Evolutionary conservation across 1,140 invertebrate species (phyloP).

Genomic region (Ostrea denselamellosa): DNA sequence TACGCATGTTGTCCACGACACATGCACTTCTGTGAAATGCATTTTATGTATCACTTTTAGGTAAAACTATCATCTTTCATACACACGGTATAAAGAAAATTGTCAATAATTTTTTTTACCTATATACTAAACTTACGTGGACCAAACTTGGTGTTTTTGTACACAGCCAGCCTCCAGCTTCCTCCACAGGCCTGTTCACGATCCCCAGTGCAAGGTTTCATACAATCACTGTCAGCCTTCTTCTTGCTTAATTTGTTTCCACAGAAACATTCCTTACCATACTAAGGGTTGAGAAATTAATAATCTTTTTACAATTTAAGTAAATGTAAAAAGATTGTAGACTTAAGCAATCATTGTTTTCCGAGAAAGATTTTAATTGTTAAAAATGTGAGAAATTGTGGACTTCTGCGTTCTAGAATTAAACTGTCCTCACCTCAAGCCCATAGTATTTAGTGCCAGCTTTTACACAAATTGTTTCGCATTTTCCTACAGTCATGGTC

Average conservation of each 20-base stretch:
- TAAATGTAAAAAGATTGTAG: too few relatives aligned
- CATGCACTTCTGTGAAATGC: too few relatives aligned
- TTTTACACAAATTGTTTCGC: not conserved
- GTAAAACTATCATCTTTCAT: too few relatives aligned
- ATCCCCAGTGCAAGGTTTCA: constrained; percentile 25
- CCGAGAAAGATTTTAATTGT: too few relatives aligned
- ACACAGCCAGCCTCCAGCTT: constrained; percentile 35
- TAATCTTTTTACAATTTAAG: too few relatives aligned
- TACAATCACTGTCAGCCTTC: constrained; percentile 10
- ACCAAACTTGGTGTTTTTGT: constrained; percentile 5
- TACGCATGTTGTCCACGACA: too few relatives aligned
- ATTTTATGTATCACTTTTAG: too few relatives aligned
- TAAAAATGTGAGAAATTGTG: not conserved
- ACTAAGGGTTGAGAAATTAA: not conserved
- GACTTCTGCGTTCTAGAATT: not conserved
- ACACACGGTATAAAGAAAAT: too few relatives aligned
- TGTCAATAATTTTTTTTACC: too few relatives aligned
- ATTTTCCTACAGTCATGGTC: not conserved
- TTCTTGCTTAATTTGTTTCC: not conserved
- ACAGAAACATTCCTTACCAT: constrained; percentile 20
- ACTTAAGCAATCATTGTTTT: too few relatives aligned
- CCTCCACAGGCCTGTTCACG: constrained; percentile 30
- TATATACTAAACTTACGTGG: not conserved
- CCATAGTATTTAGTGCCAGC: not conserved
- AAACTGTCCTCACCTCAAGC: not conserved